These are phyloP conservation scores for Rana temporaria DNA, from an alignment of 2,113 vertebrate genomes.

Conservation along the genomic window DNA sequence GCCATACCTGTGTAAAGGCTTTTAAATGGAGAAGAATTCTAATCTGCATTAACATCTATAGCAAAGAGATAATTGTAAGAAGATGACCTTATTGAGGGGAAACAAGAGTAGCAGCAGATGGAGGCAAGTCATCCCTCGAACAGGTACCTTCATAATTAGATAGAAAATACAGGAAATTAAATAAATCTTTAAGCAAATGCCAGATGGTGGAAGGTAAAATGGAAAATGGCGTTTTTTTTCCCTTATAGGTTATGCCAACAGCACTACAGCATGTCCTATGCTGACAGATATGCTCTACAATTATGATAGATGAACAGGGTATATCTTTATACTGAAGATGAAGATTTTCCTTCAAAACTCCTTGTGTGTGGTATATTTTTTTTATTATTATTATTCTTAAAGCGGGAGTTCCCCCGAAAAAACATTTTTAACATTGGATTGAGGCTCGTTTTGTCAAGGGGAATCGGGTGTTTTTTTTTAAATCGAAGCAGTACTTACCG, in stretches of 20 bases:
- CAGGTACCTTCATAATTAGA: constrained; percentile 68
- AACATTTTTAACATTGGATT: too few species aligned
- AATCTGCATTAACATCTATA: neutral
- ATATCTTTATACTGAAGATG: neutral
- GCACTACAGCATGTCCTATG: constrained; percentile 33
- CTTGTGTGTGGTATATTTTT: too few species aligned
- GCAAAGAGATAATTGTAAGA: neutral
- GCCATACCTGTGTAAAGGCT: neutral
- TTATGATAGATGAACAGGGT: constrained; percentile 31
- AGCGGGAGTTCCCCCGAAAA: too few species aligned
- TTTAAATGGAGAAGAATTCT: neutral
- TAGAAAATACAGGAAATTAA: constrained; percentile 64
- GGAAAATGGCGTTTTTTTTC: constrained; percentile 38
- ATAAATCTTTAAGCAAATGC: constrained; percentile 62
- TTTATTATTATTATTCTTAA: too few species aligned
- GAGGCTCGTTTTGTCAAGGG: too few species aligned
- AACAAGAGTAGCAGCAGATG: constrained; percentile 62
- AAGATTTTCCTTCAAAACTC: neutral
- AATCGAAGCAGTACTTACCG: too few species aligned
- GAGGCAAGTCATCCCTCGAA: constrained; percentile 62
- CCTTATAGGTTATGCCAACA: constrained; percentile 50
- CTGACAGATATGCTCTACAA: constrained; percentile 29
- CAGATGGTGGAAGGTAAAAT: constrained; percentile 67
- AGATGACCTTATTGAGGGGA: constrained; percentile 29
- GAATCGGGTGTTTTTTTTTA: too few species aligned